Conservation (phyloP, 2,888 invertebrate genomes). For the Ormyrus nitidulus region DNA sequence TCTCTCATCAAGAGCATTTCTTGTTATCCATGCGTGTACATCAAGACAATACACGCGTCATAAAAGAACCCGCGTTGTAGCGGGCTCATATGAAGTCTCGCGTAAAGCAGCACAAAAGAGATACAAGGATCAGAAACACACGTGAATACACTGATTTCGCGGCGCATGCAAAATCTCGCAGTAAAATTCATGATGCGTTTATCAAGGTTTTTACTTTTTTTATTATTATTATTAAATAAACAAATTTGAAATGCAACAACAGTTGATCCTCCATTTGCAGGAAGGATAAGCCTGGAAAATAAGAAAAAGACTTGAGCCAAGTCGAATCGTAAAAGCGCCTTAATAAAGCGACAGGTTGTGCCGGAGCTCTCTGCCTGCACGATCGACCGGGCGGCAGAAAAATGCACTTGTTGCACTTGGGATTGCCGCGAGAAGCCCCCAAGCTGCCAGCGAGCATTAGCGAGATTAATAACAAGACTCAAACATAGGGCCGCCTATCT, state of each 20-base stretch:
- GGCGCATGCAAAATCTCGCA: neutral
- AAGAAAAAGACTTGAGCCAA: no score
- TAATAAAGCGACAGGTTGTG: conserved; percentile 35
- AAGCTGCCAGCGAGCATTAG: conserved; percentile 32
- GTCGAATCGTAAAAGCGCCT: conserved; percentile 15
- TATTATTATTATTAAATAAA: no score
- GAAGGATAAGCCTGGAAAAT: no score
- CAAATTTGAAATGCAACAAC: no score
- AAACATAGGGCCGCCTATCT: conserved; percentile 15
- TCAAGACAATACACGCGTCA: conserved; percentile 1
- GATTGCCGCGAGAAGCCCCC: neutral
- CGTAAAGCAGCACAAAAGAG: conserved; percentile 5
- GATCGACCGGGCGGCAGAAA: conserved; percentile 42
- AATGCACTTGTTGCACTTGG: conserved; percentile 67
- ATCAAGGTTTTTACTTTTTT: no score
- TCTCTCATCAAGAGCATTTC: conserved; percentile 5
- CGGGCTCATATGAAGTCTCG: conserved; percentile 3
- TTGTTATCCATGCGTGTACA: conserved; percentile 18
- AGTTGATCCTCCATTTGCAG: no score
- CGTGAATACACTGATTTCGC: no score
- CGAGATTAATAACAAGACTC: conserved; percentile 41
- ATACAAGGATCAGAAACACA: neutral
- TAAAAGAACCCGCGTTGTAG: conserved; percentile 5
- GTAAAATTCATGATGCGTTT: neutral
- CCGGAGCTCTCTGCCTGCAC: conserved; percentile 34